Evolutionary conservation across 64 coral and sea anemone species (phyloP), one percentile per base, ranked within the genome.

Genomic region (Hydrozoanthus tunicans): DNA sequence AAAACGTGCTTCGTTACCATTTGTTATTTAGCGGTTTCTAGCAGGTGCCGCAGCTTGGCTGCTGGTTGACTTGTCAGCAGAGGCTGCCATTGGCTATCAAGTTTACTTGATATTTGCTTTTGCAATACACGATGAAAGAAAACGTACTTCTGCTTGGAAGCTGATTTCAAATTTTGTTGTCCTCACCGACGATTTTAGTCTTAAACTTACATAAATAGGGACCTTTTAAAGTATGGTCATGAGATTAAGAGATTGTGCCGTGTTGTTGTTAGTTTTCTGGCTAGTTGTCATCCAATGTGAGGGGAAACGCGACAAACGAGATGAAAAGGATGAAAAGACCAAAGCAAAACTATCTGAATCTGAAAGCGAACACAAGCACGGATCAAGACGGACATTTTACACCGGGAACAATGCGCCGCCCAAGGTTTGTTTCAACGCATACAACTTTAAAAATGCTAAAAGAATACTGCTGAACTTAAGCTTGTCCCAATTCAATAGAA

Each of bases 321-420:
- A 88, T 26, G 84, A 58, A 3, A 73, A 88, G 15, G 67, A 51
- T 24, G 24, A 88, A 24, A 61, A 88, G 6, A 10, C 74, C 11
- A 74, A 74, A 17, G 84, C 74, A 54, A 70, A 86, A 13, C 66
- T 53, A 25, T 58, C 67, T 4, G 69, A 88, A 51, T 88, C 84
- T 60, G n/a, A 88, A 59, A 59, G 67, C 69, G 54, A 88, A 32
- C 84, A 88, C 52, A 88, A 88, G 61, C 84, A 88, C n/a, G 84
- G 84, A 13, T 58, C 84, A 57, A 88, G 84, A 51, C 27, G 84
- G 15, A 88, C 84, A 9, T 88, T 88, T 56, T 88, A 88, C 54
- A 60, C 55, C 17, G 84, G 68, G 32, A 57, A 53, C 51, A 26
- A 53, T 52, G 64, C 4, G 59, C 58, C 32, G 12, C n/a, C 67